phyloP scores from a whole-genome alignment of 1,140 invertebrate genomes.

The Drosophila kohkoa region DNA sequence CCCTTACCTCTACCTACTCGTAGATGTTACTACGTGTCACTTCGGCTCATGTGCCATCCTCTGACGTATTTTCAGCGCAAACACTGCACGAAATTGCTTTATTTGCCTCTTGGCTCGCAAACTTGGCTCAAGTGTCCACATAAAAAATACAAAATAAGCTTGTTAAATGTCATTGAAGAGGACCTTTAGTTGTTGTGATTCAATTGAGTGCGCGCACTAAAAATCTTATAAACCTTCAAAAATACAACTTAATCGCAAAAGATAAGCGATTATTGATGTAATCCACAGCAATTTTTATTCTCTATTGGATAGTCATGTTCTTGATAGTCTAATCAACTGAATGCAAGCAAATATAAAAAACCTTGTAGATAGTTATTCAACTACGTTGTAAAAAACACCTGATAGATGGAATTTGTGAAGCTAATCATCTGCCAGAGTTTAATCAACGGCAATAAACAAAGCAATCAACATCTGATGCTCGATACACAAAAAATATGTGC shows the following conservation, averaged over 20 bases:
- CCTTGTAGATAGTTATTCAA: too few species aligned
- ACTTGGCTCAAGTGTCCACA: constrained; percentile 31
- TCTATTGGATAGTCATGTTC: too few species aligned
- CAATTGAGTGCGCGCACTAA: not conserved
- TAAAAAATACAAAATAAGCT: constrained; percentile 27
- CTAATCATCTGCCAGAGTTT: not conserved
- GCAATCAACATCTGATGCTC: constrained; percentile 23
- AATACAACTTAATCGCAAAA: not conserved
- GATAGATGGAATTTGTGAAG: not conserved
- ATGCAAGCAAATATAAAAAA: too few species aligned
- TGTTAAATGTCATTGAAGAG: constrained; percentile 37
- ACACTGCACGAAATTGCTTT: constrained; percentile 52
- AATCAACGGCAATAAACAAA: constrained; percentile 34
- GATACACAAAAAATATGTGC: constrained; percentile 11
- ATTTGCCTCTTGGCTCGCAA: constrained; percentile 42
- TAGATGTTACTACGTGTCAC: constrained; percentile 21
- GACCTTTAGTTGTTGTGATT: not conserved
- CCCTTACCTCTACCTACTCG: not conserved
- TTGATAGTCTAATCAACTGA: too few species aligned
- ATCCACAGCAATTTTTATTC: too few species aligned
- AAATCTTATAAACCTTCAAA: not conserved
- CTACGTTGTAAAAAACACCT: too few species aligned
- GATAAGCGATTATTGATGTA: too few species aligned
- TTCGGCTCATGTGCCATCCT: constrained; percentile 8
- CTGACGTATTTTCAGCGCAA: constrained; percentile 39